A percentile compares a stretch with the other conserved stretches of the same genome.
These are phyloP conservation scores for Acleris literana DNA, from an alignment of 2,888 invertebrate species.

Conservation along the genomic window DNA sequence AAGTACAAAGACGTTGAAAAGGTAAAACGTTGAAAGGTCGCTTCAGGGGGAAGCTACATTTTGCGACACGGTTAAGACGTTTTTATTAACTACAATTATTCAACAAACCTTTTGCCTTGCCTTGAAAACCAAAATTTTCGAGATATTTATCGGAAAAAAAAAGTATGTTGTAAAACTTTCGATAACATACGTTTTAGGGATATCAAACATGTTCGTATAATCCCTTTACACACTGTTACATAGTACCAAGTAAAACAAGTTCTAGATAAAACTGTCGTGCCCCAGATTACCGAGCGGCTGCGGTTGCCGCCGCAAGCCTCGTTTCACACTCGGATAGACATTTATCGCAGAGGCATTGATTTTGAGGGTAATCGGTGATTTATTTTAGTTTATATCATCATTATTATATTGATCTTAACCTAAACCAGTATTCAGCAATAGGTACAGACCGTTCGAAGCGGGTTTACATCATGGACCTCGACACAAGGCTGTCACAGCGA, in stretches of 20 bases:
- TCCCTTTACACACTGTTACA: neutral
- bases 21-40: too few species aligned
- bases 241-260: conserved; percentile 26
- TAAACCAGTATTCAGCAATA: too few species aligned
- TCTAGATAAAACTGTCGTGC: conserved; percentile 28
- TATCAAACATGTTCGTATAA: neutral
- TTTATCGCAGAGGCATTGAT: conserved; percentile 37
- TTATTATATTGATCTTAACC: neutral
- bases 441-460: too few species aligned
- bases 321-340: conserved; percentile 38
- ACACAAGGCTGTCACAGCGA: too few species aligned
- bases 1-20: too few species aligned
- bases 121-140: too few species aligned
- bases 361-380: conserved; percentile 26
- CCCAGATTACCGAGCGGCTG: conserved; percentile 38
- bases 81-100: too few species aligned
- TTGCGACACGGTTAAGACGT: too few species aligned
- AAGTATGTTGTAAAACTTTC: neutral
- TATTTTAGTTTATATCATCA: neutral
- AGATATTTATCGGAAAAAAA: too few species aligned
- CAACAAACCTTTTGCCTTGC: too few species aligned
- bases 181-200: neutral
- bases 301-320: conserved; percentile 39
- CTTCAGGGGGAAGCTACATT: too few species aligned
- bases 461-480: too few species aligned